Conservation (phyloP, 2,888 invertebrate genomes). For the Drosophila testacea region DNA sequence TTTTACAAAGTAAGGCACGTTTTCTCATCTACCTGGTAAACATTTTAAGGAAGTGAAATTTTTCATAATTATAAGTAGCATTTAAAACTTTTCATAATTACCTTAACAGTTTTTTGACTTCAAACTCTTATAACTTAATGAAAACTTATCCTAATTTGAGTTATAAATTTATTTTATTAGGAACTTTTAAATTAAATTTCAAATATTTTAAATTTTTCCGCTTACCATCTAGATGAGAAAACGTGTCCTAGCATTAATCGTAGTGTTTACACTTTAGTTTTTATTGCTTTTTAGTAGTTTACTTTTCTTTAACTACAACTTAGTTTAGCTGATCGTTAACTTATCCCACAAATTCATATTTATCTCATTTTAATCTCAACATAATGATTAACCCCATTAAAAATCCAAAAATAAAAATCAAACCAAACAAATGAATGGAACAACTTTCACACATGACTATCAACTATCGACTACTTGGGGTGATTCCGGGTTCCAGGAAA, state of each 20-base stretch:
- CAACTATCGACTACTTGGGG: constrained; percentile 18
- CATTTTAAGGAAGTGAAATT: neutral
- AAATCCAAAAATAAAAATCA: constrained; percentile 24
- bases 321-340: constrained; percentile 1
- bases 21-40: constrained; percentile 6
- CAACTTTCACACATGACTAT: constrained; percentile 24
- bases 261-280: constrained; percentile 8
- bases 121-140: neutral
- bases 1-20: neutral
- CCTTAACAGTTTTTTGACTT: too few species aligned
- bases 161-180: neutral
- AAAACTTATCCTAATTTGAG: neutral
- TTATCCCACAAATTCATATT: constrained; percentile 41
- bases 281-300: constrained; percentile 5
- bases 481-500: constrained; percentile 87
- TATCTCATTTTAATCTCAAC: constrained; percentile 66
- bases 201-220: neutral
- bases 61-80: too few species aligned
- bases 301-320: neutral
- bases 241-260: neutral
- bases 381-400: constrained; percentile 33
- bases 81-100: neutral
- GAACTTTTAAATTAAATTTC: too few species aligned
- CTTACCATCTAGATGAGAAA: neutral
- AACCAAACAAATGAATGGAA: constrained; percentile 40